Percentiles rank a stretch among this genome's conserved stretches.
These are phyloP conservation scores for Crypturellus tataupa DNA, from an alignment of 2,797 vertebrate genomes.

Conservation along the genomic window DNA sequence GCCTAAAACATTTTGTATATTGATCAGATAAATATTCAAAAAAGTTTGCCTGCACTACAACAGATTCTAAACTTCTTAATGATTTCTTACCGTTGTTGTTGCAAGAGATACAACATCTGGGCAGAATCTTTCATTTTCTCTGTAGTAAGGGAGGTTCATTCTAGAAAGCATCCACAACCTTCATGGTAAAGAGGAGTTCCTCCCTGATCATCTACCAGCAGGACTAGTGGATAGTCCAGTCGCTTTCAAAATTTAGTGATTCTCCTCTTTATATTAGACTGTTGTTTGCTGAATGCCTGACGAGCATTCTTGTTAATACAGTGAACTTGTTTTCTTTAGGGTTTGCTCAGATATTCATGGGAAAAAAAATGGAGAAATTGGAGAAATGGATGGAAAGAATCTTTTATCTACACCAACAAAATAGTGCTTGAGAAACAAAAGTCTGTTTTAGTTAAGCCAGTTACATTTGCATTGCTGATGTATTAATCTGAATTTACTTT, in stretches of 20 bases:
- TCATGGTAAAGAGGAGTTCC: not conserved
- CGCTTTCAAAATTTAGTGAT: not conserved
- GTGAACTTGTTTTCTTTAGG: not conserved
- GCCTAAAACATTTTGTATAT: conserved; percentile 36
- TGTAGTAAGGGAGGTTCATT: not conserved
- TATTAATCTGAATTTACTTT: not conserved
- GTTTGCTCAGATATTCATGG: not conserved
- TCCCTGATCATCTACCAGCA: not conserved
- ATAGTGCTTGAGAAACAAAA: not conserved
- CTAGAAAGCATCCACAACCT: not conserved
- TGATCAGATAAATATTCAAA: conserved; percentile 57
- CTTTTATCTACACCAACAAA: not conserved
- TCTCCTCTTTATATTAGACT: not conserved
- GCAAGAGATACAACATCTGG: not conserved
- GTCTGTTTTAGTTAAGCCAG: not conserved
- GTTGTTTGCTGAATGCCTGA: not conserved
- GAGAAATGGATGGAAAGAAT: not conserved
- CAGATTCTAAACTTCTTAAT: not conserved
- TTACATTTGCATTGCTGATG: not conserved
- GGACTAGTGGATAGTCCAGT: not conserved
- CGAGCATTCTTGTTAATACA: not conserved
- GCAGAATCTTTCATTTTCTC: not conserved
- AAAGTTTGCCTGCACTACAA: not conserved
- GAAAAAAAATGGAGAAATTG: not conserved
- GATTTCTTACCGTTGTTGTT: not conserved